phyloP scores from a whole-genome alignment of 2,113 vertebrate species.

The Salminus brasiliensis region DNA sequence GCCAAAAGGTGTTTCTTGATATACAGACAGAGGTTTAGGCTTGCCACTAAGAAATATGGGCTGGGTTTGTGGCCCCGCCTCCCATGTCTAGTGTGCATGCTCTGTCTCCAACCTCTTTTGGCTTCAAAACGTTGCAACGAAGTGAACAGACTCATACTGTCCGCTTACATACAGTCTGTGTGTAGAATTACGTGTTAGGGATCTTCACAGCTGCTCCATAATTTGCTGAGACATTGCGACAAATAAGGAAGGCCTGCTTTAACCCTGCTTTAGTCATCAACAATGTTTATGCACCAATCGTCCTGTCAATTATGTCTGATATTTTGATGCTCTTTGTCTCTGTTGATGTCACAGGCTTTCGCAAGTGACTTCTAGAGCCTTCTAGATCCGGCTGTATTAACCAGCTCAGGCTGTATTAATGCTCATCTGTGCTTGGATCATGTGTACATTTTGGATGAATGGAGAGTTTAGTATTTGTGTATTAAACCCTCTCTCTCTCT shows the following conservation, averaged over 20 bases:
- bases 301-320: background rate
- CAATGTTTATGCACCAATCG: background rate
- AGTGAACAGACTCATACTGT: too few relatives aligned
- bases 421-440: background rate
- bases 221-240: background rate
- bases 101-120: too few relatives aligned
- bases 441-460: background rate
- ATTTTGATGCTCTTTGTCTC: background rate
- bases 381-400: background rate
- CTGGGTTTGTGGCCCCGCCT: too few relatives aligned
- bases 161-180: too few relatives aligned
- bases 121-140: too few relatives aligned
- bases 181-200: too few relatives aligned
- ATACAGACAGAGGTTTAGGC: too few relatives aligned
- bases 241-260: background rate
- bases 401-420: background rate
- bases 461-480: background rate
- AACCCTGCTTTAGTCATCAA: background rate
- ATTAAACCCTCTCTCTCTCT: constrained; percentile 16
- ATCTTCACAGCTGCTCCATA: background rate
- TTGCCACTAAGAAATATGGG: too few relatives aligned
- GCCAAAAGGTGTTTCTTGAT: too few relatives aligned
- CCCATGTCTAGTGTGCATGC: too few relatives aligned
- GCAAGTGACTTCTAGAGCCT: background rate
- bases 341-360: background rate